phyloP scores from a whole-genome alignment of 2,888 invertebrate genomes.

The Amphipoea lucens region DNA sequence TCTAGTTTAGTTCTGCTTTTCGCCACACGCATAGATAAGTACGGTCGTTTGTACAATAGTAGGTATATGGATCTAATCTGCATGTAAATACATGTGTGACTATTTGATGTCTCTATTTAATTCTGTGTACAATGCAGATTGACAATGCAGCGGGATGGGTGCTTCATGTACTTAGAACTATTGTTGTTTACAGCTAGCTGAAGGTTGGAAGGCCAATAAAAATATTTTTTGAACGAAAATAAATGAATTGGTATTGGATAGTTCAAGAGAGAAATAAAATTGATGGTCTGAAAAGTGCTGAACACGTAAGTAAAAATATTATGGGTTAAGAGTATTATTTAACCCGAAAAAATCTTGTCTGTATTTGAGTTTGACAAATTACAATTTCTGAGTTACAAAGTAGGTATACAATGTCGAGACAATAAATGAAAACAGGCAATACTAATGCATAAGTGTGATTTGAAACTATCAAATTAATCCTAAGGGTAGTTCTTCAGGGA shows the following conservation, averaged over 20 bases:
- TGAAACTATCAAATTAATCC: too few species aligned
- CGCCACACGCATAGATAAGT: slow-evolving; percentile 37
- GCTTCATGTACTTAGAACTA: slow-evolving; percentile 10
- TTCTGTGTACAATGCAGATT: slow-evolving; percentile 40
- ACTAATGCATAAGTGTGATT: too few species aligned
- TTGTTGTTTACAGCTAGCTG: neutral
- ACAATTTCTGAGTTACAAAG: too few species aligned
- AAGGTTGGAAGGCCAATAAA: slow-evolving; percentile 22
- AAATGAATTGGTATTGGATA: neutral
- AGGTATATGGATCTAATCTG: slow-evolving; percentile 38
- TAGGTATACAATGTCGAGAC: too few species aligned
- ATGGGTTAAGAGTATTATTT: too few species aligned
- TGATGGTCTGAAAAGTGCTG: neutral
- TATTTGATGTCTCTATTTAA: slow-evolving; percentile 61
- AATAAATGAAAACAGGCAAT: too few species aligned
- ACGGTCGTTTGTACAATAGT: slow-evolving; percentile 17
- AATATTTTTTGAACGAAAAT: neutral
- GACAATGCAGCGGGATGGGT: slow-evolving; percentile 33
- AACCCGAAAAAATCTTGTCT: too few species aligned
- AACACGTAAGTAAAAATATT: neutral
- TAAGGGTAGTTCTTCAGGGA: too few species aligned
- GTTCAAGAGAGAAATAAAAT: neutral
- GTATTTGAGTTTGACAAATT: too few species aligned
- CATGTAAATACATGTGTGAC: slow-evolving; percentile 40
- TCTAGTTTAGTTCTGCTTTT: slow-evolving; percentile 36